Conservation (phyloP, 2,888 invertebrate species). For the Colostygia pectinataria region DNA sequence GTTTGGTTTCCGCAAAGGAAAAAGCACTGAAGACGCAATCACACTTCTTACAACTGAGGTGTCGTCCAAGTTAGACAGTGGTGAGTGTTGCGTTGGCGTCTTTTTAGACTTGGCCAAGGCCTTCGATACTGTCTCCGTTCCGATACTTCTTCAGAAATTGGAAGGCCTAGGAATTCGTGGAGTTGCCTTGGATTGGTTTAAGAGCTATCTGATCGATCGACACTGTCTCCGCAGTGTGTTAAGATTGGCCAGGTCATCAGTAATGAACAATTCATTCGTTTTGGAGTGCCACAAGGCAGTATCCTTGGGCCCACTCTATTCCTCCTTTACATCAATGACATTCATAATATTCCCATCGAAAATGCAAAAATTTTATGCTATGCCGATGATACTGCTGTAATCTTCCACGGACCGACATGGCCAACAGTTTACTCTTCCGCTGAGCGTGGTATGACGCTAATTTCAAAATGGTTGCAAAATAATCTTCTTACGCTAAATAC, state of each 20-base stretch:
- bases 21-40: background rate
- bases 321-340: background rate
- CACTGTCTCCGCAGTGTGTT: conserved; percentile 1
- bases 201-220: conserved; percentile 4
- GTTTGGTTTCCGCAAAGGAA: conserved; percentile 6
- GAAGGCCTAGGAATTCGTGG: conserved; percentile 4
- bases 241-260: conserved; percentile 4
- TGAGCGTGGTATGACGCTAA: background rate
- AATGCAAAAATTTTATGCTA: conserved; percentile 4
- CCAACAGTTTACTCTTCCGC: background rate
- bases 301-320: conserved; percentile 7
- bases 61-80: background rate
- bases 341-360: background rate
- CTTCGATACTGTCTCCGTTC: too few species aligned
- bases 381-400: background rate
- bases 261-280: background rate
- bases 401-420: background rate
- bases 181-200: conserved; percentile 5
- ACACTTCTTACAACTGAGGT: background rate
- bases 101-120: conserved; percentile 1
- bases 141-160: conserved; percentile 2
- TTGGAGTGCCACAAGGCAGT: conserved; percentile 8
- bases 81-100: conserved; percentile 2
- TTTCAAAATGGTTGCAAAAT: background rate
- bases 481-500: too few species aligned